A percentile compares a stretch with the other conserved stretches of the same genome.
Conservation (phyloP, 2,888 invertebrate species). For the Drosophila barbarae region DNA sequence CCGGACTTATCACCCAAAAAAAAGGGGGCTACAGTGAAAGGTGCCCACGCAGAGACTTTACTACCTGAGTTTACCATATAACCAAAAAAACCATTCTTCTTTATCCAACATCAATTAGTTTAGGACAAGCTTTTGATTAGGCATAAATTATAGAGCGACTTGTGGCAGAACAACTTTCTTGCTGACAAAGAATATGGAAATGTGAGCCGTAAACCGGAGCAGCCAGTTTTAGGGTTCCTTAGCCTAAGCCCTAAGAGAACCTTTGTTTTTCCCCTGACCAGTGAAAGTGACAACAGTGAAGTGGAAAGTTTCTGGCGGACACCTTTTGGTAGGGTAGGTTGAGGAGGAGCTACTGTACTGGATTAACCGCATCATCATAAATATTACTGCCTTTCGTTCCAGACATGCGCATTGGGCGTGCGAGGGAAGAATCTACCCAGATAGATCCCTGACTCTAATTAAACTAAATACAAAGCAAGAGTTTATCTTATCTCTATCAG, state of each 20-base stretch:
- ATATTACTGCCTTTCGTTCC: conserved; percentile 5
- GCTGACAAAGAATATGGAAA: conserved; percentile 36
- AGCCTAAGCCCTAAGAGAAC: conserved; percentile 30
- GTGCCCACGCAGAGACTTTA: conserved; percentile 6
- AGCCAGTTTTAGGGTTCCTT: conserved; percentile 21
- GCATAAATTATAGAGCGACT: conserved; percentile 12
- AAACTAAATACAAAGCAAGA: conserved; percentile 32
- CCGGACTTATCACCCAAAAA: conserved; percentile 17
- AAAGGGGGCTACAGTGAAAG: conserved; percentile 30
- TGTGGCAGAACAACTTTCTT: conserved; percentile 33
- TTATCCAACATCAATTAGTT: conserved; percentile 8
- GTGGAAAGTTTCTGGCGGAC: conserved; percentile 34
- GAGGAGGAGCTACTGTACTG: conserved; percentile 37
- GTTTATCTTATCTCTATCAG: conserved; percentile 62
- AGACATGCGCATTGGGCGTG: conserved; percentile 49
- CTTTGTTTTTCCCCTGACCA: conserved; percentile 18
- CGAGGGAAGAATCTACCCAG: conserved; percentile 9
- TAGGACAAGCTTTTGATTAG: conserved; percentile 4
- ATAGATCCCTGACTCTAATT: conserved; percentile 31
- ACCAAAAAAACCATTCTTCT: neutral
- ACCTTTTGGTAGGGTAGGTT: conserved; percentile 46
- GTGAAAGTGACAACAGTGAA: conserved; percentile 40
- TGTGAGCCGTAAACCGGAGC: conserved; percentile 23
- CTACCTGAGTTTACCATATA: conserved; percentile 1
- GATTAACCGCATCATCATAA: conserved; percentile 11